Conservation (phyloP, 30 jellyfish, hydroid and myxozoan species). For the Chrysaora quinquecirrha region DNA sequence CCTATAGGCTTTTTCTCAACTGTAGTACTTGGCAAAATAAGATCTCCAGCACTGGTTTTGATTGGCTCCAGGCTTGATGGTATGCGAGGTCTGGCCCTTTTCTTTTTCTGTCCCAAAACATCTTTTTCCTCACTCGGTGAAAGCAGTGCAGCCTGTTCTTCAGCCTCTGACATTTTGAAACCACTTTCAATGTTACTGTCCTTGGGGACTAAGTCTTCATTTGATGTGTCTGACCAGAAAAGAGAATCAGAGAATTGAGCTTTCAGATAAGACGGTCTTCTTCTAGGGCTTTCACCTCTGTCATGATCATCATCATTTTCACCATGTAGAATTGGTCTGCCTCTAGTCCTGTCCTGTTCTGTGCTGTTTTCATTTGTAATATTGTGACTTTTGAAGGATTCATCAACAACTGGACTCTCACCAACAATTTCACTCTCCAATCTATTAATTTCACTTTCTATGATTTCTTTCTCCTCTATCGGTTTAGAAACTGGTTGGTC, state of each 20-base stretch:
- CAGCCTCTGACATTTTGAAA: slow-evolving; percentile 34
- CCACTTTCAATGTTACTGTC: background rate
- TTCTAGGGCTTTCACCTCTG: slow-evolving; percentile 79
- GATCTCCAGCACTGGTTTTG: slow-evolving; percentile 34
- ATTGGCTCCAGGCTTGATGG: slow-evolving; percentile 71
- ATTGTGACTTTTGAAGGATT: slow-evolving; percentile 22
- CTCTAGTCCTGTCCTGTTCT: slow-evolving; percentile 27
- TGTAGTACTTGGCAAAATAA: background rate
- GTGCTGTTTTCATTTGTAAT: slow-evolving; percentile 48
- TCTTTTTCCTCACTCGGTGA: slow-evolving; percentile 42
- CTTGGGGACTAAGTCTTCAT: background rate
- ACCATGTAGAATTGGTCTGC: slow-evolving; percentile 23
- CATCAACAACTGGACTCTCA: background rate
- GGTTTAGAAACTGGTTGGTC: slow-evolving; percentile 59
- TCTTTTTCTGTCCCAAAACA: slow-evolving; percentile 45
- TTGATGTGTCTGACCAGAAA: slow-evolving; percentile 49
- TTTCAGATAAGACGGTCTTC: slow-evolving; percentile 89
- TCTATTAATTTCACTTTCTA: slow-evolving; percentile 9
- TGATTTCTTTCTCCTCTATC: slow-evolving; percentile 1
- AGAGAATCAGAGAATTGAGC: slow-evolving; percentile 78
- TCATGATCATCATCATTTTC: slow-evolving; percentile 27
- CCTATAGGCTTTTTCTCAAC: background rate
- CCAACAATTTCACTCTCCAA: slow-evolving; percentile 9
- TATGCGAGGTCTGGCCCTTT: slow-evolving; percentile 63
- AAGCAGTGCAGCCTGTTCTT: slow-evolving; percentile 15